Percentiles rank a stretch among this genome's conserved stretches.
These are phyloP conservation scores for Cistogaster globosa DNA, from an alignment of 2,888 invertebrate genomes.

Conservation along the genomic window DNA sequence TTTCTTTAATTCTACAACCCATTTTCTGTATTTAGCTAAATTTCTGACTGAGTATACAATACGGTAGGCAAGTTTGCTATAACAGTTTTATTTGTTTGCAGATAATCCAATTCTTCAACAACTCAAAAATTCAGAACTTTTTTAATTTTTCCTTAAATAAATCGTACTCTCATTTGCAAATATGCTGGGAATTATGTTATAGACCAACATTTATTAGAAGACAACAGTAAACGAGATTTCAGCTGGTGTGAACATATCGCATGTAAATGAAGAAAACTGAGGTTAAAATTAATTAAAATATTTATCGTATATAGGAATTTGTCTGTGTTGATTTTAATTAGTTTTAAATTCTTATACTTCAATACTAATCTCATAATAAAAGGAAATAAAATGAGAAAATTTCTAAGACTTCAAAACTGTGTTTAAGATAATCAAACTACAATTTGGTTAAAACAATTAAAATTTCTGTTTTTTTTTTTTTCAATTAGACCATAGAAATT, in stretches of 20 bases:
- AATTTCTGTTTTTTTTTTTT: not conserved
- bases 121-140: not conserved
- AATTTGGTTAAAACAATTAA: slow-evolving; percentile 1
- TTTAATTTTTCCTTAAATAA: no score
- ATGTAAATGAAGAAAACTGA: not conserved
- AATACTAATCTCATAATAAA: slow-evolving; percentile 5
- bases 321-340: slow-evolving; percentile 34
- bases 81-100: no score
- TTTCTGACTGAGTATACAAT: no score
- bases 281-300: slow-evolving; percentile 48
- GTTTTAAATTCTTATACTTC: slow-evolving; percentile 9
- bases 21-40: no score
- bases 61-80: no score
- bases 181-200: no score
- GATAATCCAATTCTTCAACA: no score
- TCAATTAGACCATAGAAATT: not conserved
- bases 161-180: no score
- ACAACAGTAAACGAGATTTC: not conserved
- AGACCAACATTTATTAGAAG: not conserved
- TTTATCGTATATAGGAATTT: not conserved
- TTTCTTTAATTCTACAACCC: no score
- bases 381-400: not conserved
- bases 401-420: slow-evolving; percentile 4
- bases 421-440: slow-evolving; percentile 25
- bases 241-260: not conserved